These are phyloP conservation scores for Torymus aiolomorphi DNA, from an alignment of 2,888 invertebrate species.

Conservation along the genomic window DNA sequence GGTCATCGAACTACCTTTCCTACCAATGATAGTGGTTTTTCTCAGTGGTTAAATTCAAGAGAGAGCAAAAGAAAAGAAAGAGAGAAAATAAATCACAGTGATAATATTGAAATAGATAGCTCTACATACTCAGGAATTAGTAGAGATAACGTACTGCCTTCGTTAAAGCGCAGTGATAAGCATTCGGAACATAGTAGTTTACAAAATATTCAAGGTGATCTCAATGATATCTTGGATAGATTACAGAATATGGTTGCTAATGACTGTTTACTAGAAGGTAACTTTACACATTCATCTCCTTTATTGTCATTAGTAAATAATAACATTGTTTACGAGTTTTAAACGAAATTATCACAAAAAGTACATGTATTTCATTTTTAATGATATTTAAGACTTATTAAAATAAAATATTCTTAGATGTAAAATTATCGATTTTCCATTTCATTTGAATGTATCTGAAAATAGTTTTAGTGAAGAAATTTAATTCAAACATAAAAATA, in stretches of 20 bases:
- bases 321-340: too few relatives aligned
- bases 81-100: slow-evolving; percentile 58
- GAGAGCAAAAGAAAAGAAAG: slow-evolving; percentile 56
- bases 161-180: slow-evolving; percentile 71
- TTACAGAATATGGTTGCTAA: slow-evolving; percentile 84
- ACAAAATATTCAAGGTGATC: slow-evolving; percentile 79
- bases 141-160: slow-evolving; percentile 69
- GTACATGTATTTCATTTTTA: too few relatives aligned
- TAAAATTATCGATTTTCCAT: too few relatives aligned
- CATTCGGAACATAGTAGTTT: slow-evolving; percentile 73
- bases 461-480: too few relatives aligned
- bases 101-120: slow-evolving; percentile 61
- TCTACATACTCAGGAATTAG: slow-evolving; percentile 63
- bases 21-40: slow-evolving; percentile 70
- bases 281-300: slow-evolving; percentile 49
- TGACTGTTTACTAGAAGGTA: slow-evolving; percentile 82
- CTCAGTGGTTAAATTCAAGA: slow-evolving; percentile 70
- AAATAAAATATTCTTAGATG: too few relatives aligned
- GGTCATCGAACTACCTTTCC: slow-evolving; percentile 49
- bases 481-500: too few relatives aligned
- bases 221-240: slow-evolving; percentile 83
- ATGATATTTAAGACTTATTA: too few relatives aligned
- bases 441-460: too few relatives aligned
- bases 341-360: too few relatives aligned
- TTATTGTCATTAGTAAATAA: neutral